phyloP scores from a whole-genome alignment of 2,888 invertebrate species.

The Sarcophaga subvicina region DNA sequence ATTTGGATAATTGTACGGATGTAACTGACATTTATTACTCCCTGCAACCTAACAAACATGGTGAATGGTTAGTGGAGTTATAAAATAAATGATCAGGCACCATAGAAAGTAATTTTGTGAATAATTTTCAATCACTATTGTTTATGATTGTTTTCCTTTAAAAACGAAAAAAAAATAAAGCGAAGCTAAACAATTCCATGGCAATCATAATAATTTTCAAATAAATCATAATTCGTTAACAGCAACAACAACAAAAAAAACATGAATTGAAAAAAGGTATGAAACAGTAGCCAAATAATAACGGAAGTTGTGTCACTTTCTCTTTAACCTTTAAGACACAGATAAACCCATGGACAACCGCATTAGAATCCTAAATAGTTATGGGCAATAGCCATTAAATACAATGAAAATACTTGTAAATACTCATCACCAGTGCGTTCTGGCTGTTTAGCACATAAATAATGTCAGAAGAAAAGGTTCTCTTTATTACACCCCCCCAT shows the following conservation, averaged over 20 bases:
- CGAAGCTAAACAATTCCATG: no score
- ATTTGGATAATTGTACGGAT: constrained; percentile 64
- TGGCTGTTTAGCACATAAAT: constrained; percentile 24
- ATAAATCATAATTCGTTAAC: constrained; percentile 66
- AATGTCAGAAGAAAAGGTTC: constrained; percentile 11
- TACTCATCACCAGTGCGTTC: neutral
- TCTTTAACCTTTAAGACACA: constrained; percentile 29
- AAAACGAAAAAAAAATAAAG: neutral
- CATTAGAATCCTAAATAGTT: constrained; percentile 23
- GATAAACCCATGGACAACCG: neutral
- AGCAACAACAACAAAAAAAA: neutral
- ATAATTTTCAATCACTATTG: neutral
- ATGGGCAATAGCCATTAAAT: neutral
- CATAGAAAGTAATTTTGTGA: constrained; percentile 41
- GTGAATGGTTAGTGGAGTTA: neutral
- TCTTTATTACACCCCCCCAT: neutral
- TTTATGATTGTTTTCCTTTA: constrained; percentile 17
- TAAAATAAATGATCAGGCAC: neutral
- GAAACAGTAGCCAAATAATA: constrained; percentile 49
- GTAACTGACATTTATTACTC: constrained; percentile 64
- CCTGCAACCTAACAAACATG: neutral
- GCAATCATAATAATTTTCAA: constrained; percentile 30
- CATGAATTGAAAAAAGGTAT: neutral
- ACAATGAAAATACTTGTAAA: constrained; percentile 14
- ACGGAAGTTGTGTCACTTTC: constrained; percentile 64